Evolutionary conservation across 1,140 invertebrate species (phyloP), one percentile per base, ranked within the genome.

Genomic region (Diprion similis): DNA sequence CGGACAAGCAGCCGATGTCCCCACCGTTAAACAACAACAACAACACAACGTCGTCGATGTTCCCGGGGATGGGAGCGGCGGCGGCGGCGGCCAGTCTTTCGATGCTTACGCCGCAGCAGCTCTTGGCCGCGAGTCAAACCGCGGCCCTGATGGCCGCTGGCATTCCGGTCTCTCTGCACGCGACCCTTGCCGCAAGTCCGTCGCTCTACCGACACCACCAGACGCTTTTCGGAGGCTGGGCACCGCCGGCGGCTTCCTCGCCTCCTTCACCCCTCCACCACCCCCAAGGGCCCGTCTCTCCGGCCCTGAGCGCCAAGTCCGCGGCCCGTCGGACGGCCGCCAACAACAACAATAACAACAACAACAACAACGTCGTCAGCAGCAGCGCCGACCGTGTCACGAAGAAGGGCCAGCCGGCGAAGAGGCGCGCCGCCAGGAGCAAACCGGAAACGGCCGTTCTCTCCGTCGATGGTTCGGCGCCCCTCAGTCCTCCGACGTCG

Each of bases 91-190:
- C 88, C 9, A 82, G 80, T 1, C 51, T 90, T 8, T 85, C 88
- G 47, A 89, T 90, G 85, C 75, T 89, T 45, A 89, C 90, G 47
- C 89, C 89, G n/a, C 81, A 85, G 46, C 90, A 91, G 78, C 76
- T 91, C 6, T 66, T 91, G 45, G 90, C 90, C 37, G 88, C 89
- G 8, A 90, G 89, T 78, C 86, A 88, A 70, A 87, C 88, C 67
- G 87, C 89, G 8, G 87, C 88, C 0, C 77, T 90, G 8, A 90
- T 90, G 85, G 88, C 89, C 0, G 87, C 89, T 0, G 87, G 87
- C 4, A 71, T 89, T 11, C 86, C 86, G 0, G 81, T 85, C 11
- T 80, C 82, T 10, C 75, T 86, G 10, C 84, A 85, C 68, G 80
- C 82, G 2, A 85, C 81, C 1, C 71, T 89, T 1, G 83, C 86